These are phyloP conservation scores for Dicyrtomina minuta DNA, from an alignment of 2,888 invertebrate genomes.

Conservation along the genomic window DNA sequence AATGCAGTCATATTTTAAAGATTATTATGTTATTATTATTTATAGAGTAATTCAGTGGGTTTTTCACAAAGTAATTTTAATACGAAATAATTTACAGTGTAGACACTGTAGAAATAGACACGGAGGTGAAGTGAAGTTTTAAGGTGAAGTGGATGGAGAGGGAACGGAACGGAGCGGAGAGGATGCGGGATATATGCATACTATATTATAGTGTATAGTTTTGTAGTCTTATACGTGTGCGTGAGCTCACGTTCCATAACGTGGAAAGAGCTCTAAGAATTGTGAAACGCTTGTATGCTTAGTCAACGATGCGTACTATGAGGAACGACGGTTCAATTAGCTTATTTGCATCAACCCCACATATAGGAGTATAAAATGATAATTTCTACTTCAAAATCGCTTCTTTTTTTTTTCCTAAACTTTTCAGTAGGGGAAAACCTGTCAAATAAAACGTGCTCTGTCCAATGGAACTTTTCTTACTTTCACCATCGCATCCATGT, in stretches of 20 bases:
- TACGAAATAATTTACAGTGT: no score
- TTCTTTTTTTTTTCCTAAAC: conserved; percentile 9
- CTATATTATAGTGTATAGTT: no score
- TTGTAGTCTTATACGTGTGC: conserved; percentile 3
- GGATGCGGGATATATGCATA: background rate
- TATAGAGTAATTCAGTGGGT: no score
- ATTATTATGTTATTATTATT: no score
- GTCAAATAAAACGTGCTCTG: conserved; percentile 10
- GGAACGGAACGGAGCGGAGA: background rate
- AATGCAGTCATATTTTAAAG: no score
- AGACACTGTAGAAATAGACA: no score
- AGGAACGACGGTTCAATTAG: conserved; percentile 26
- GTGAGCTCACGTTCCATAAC: conserved; percentile 15
- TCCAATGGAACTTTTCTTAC: conserved; percentile 14
- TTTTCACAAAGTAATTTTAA: no score
- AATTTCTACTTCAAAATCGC: conserved; percentile 8
- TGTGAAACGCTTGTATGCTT: conserved; percentile 21
- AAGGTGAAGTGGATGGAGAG: no score
- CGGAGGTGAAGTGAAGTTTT: no score
- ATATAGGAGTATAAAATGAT: conserved; percentile 11
- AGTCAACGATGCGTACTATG: conserved; percentile 24
- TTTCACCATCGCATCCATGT: conserved; percentile 16
- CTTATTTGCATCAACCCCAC: conserved; percentile 26
- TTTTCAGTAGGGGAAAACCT: conserved; percentile 5
- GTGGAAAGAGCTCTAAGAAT: conserved; percentile 13